Evolutionary conservation across 2,888 invertebrate genomes (phyloP), one percentile per base, ranked within the genome.

Genomic region (Pocota personata): DNA sequence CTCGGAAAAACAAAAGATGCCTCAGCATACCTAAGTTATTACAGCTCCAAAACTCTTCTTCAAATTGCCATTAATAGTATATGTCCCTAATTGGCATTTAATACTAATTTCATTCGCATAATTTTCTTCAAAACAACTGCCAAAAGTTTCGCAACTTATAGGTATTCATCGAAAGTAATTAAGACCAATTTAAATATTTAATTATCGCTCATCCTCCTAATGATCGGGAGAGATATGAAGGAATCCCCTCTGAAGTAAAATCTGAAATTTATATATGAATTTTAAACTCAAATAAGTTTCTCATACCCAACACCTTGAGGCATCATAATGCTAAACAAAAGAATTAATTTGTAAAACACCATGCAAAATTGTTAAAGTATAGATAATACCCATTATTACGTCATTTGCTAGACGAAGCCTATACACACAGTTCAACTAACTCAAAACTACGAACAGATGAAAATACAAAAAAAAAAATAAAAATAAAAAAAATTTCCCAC

Each of bases 131-230:
- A 57, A 57, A 46, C 30, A 55, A 7, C 57, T 43, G 48, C 24
- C 16, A n/a, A n/a, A 50, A 62, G 14, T 32, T 73, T 40, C 50
- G 12, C 58, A 62, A 40, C 60, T 30, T 10, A 21, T 19, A 43
- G 21, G 46, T 35, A 16, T 16, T 46, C 57, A 57, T 32, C 16
- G 35, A n/a, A 27, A 21, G 57, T 66, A 67, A 76, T 76, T 66
- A 67, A 57, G 48, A 21, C 27, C 67, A 76, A 76, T 76, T 76
- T 76, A 58, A 76, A 76, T 76, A 76, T 76, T 76, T 67, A 76
- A 76, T 76, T 58, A 58, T 24, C 21, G n/a, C 52, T 52, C 52
- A 64, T 73, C 52, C 30, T 7, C 14, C 40, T 55, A 27, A 21
- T 48, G 12, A 24, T 30, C 14, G 21, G 0, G 14, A 35, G 3